These are phyloP conservation scores for Muscina levida DNA, from an alignment of 2,888 invertebrate genomes.

Conservation along the genomic window DNA sequence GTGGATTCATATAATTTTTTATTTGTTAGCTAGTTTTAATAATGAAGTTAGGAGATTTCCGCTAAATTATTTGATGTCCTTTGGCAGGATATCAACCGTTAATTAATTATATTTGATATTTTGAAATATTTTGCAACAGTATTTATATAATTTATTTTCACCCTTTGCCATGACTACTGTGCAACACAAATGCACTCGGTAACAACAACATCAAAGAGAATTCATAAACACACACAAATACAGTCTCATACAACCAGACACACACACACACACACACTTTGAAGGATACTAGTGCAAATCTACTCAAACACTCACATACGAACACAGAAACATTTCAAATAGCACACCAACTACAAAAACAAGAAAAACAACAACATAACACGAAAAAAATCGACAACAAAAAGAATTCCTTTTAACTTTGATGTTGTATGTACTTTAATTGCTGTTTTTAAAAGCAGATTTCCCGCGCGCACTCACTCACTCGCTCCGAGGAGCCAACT, in stretches of 20 bases:
- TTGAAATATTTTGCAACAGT: too few species aligned
- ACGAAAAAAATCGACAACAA: slow-evolving; percentile 26
- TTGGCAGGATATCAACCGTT: too few species aligned
- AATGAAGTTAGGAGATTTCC: too few species aligned
- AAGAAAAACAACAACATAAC: slow-evolving; percentile 51
- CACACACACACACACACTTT: not conserved
- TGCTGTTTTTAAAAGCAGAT: slow-evolving; percentile 66
- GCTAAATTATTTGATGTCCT: too few species aligned
- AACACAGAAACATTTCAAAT: slow-evolving; percentile 20
- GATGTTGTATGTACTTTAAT: slow-evolving; percentile 66
- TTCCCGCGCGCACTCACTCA: slow-evolving; percentile 47
- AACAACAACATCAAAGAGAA: slow-evolving; percentile 65
- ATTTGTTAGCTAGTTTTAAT: too few species aligned
- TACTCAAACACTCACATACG: slow-evolving; percentile 25
- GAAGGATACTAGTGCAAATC: slow-evolving; percentile 14
- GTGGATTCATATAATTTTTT: too few species aligned
- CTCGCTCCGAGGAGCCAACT: slow-evolving; percentile 15
- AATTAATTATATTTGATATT: too few species aligned
- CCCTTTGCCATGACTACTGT: not conserved
- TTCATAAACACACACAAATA: slow-evolving; percentile 51
- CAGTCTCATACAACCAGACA: not conserved
- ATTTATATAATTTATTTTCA: not conserved
- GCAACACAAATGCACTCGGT: not conserved
- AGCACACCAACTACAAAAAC: slow-evolving; percentile 45
- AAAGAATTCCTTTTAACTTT: slow-evolving; percentile 55